Conservation (phyloP, 2,797 vertebrate genomes). For the Fistularia tabacaria region DNA sequence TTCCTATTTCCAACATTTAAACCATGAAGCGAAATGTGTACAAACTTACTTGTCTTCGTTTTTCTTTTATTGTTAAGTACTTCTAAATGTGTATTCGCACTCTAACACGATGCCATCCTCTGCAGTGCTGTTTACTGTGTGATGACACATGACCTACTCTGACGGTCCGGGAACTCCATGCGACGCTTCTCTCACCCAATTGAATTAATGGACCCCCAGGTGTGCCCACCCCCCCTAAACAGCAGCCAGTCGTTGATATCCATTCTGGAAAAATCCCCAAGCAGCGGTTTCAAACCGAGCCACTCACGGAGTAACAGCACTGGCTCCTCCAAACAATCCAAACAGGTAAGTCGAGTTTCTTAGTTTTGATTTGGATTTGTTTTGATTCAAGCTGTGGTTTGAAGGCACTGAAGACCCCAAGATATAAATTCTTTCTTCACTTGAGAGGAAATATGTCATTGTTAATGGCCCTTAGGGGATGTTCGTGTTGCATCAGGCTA, state of each 20-base stretch:
- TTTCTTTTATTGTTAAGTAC: neutral
- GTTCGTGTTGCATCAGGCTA: no score
- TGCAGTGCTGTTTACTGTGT: conserved; percentile 32
- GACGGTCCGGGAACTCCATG: conserved; percentile 20
- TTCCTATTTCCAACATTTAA: no score
- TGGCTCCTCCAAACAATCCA: conserved; percentile 74
- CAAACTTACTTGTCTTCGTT: no score
- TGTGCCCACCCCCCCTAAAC: conserved; percentile 44
- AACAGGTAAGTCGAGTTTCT: conserved; percentile 46
- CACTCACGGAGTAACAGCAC: conserved; percentile 80
- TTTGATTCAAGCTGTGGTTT: neutral
- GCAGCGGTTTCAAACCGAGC: conserved; percentile 47
- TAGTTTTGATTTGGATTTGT: neutral
- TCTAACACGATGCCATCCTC: neutral
- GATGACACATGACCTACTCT: conserved; percentile 36
- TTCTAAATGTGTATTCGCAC: neutral
- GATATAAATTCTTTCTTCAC: no score
- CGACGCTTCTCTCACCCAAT: conserved; percentile 14
- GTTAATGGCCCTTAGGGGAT: no score
- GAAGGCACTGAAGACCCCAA: no score
- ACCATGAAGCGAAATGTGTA: no score
- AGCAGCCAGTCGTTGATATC: conserved; percentile 60
- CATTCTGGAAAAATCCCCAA: conserved; percentile 53
- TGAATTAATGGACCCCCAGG: conserved; percentile 64
- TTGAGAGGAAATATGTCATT: no score